Conservation (phyloP, 2,888 invertebrate species). For the Girardia tigrina region DNA sequence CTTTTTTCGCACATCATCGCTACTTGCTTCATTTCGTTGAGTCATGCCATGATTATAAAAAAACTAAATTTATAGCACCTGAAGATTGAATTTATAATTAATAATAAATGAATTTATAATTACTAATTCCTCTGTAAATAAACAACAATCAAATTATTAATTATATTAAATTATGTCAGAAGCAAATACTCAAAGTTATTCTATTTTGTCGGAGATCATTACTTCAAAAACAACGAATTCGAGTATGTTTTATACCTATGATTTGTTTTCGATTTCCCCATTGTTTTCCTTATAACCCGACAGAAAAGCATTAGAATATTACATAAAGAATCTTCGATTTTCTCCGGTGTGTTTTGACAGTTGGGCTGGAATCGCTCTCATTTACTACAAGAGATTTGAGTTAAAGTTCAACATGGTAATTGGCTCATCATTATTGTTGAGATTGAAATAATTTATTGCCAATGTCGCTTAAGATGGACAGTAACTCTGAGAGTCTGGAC, state of each 20-base stretch:
- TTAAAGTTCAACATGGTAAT: slow-evolving; percentile 25
- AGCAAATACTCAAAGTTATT: slow-evolving; percentile 1
- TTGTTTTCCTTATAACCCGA: not conserved
- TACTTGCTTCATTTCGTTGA: too few relatives aligned
- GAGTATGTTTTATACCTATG: not conserved
- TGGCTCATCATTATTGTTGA: not conserved
- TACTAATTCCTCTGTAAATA: not conserved
- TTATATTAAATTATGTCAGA: not conserved
- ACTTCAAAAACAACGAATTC: slow-evolving; percentile 27
- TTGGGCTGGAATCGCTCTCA: slow-evolving; percentile 29
- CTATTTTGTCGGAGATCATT: slow-evolving; percentile 28
- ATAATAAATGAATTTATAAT: too few relatives aligned
- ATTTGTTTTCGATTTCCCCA: not conserved
- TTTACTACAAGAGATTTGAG: slow-evolving; percentile 27
- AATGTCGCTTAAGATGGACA: not conserved
- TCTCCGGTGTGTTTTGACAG: slow-evolving; percentile 23
- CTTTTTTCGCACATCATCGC: too few relatives aligned
- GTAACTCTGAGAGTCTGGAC: not conserved
- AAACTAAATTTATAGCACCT: too few relatives aligned
- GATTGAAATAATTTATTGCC: not conserved
- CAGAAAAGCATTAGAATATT: slow-evolving; percentile 27
- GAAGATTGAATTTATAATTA: too few relatives aligned
- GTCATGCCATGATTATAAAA: too few relatives aligned
- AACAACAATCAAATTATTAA: not conserved
- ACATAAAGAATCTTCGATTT: slow-evolving; percentile 25